Conservation (phyloP, 1,140 invertebrate genomes). For the Papilio xuthus region DNA sequence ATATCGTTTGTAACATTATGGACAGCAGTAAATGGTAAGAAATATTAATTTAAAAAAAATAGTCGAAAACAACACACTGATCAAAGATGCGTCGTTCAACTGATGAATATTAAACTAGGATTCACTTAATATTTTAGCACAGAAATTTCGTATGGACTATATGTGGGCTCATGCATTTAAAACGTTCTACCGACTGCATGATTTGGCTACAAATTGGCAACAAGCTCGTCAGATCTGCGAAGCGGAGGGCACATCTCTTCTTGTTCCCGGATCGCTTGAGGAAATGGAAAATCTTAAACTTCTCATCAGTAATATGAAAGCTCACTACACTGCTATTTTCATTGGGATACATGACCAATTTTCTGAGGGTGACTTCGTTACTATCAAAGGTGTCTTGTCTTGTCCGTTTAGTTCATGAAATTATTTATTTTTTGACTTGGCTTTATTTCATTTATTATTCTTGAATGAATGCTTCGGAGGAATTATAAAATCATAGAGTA, state of each 20-base stretch:
- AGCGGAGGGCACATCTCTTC: conserved; percentile 60
- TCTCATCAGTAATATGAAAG: conserved; percentile 67
- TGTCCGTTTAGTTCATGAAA: neutral
- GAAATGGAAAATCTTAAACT: conserved; percentile 68
- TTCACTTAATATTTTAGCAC: conserved; percentile 46
- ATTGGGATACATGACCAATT: conserved; percentile 65
- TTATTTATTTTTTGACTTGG: neutral
- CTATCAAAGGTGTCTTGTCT: conserved; percentile 53
- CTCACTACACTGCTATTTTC: conserved; percentile 63
- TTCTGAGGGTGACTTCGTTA: conserved; percentile 60
- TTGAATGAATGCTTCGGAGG: neutral
- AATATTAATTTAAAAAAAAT: neutral
- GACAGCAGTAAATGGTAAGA: conserved; percentile 25
- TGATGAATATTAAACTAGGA: neutral
- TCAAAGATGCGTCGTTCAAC: neutral
- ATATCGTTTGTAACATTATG: conserved; percentile 22
- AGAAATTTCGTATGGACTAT: conserved; percentile 66
- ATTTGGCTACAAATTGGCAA: conserved; percentile 60
- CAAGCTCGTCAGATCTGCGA: conserved; percentile 65
- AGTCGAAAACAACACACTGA: too few species aligned
- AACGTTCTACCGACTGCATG: conserved; percentile 64
- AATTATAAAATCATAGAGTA: too few species aligned
- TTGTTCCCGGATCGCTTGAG: conserved; percentile 59
- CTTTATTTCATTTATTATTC: neutral
- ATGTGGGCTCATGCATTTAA: conserved; percentile 63